Base-by-base conservation (phyloP, 2,797 vertebrate genomes). In the Enteromius trimaculatus region DNA sequence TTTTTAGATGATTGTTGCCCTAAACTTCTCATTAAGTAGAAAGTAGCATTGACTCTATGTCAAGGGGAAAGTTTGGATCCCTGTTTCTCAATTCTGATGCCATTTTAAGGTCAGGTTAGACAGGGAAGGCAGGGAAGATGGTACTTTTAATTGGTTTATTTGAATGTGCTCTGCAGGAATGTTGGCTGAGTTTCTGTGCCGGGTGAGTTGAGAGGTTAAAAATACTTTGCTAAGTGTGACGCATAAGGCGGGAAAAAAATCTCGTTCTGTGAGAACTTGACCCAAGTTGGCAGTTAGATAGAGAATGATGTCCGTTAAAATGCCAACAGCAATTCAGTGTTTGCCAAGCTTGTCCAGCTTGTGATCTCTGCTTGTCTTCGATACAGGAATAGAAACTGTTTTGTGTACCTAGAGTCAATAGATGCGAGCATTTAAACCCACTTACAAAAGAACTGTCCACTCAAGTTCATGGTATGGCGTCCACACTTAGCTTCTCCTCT, bases 91-190 rank as follows among this genome's bases (percentile, higher is more conserved):
- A 81, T 70, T 51, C 62, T 70, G 68, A 64, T 65, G 66, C 44
- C 49, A 83, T 86, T 79, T 80, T 77, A 82, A 66, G 79, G 65
- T 77, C 74, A 66, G 23, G 82, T 49, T 55, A 39, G 77, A 64
- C 49, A 64, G 68, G 78, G 26, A 80, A 75, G 65, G 75, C n/a
- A 31, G 29, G 78, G 34, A 80, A 75, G 76, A 86, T n/a, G 80
- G 31, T 34, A 75, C 62, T 72, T 86, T 79, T 87, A 82, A 89
- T 87, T 81, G 86, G 83, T 88, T 90, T 77, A 87, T 88, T 91
- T 91, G 85, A 65, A 88, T 91, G 85, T 88, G 84, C 83, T 89
- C 75, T 60, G 70, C 62, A 82, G 75, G 77, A 89, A 77, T 42
- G 31, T 39, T 62, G 51, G 37, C 72, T 44, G 51, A 31, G 53